Conservation (phyloP, 2,888 invertebrate species). For the Ypsolopha sequella region DNA sequence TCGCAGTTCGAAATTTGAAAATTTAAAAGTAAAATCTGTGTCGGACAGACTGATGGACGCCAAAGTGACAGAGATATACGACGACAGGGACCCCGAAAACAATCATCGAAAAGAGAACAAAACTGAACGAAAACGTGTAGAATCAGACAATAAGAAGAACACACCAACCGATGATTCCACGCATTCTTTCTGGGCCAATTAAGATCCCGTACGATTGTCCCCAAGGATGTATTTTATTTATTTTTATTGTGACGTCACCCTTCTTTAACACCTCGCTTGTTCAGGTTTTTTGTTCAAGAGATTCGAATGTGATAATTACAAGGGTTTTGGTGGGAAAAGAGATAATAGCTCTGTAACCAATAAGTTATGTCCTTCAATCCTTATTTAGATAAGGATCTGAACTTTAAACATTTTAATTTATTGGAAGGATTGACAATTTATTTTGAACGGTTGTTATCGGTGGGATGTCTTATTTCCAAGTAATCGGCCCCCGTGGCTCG, state of each 20-base stretch:
- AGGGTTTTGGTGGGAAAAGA: constrained; percentile 18
- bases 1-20: constrained; percentile 24
- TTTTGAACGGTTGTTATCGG: neutral
- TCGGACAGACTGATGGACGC: constrained; percentile 26
- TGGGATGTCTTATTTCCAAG: no score
- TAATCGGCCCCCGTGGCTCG: no score
- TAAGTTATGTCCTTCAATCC: constrained; percentile 16
- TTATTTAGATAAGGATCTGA: constrained; percentile 5
- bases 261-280: constrained; percentile 37
- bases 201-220: constrained; percentile 61
- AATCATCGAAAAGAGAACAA: constrained; percentile 25
- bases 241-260: constrained; percentile 24
- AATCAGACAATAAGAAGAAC: neutral
- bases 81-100: constrained; percentile 18
- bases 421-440: constrained; percentile 3
- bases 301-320: constrained; percentile 22
- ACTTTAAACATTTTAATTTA: constrained; percentile 5
- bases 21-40: constrained; percentile 28
- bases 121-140: constrained; percentile 16
- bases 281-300: constrained; percentile 7
- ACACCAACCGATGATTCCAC: constrained; percentile 28
- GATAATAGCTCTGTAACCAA: constrained; percentile 28
- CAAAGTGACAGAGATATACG: constrained; percentile 27
- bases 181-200: constrained; percentile 51
- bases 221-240: constrained; percentile 11